Evolutionary conservation across 2,113 vertebrate genomes (phyloP).

Genomic region (Amblyornis subalaris): DNA sequence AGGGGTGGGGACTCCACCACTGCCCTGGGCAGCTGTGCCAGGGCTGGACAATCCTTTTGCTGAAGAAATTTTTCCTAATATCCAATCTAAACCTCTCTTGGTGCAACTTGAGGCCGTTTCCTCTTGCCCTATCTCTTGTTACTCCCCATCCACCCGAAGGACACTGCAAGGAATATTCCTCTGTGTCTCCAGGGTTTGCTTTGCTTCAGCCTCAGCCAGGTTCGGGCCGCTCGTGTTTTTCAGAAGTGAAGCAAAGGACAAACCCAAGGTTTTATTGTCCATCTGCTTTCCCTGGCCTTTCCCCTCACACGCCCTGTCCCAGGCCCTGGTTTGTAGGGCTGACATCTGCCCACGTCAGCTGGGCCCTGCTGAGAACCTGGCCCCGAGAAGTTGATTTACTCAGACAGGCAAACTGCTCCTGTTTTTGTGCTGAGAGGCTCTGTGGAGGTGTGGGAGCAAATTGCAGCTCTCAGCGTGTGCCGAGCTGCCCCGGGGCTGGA

Average conservation of each 20-base stretch:
- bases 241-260: background rate
- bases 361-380: conserved; percentile 26
- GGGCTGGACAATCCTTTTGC: background rate
- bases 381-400: background rate
- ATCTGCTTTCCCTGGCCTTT: background rate
- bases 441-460: conserved; percentile 11
- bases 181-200: background rate
- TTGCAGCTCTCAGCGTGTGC: background rate
- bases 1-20: background rate
- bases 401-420: conserved; percentile 1
- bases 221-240: background rate
- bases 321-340: background rate
- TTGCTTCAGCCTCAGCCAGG: background rate
- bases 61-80: background rate
- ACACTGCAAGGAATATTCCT: background rate
- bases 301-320: background rate
- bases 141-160: background rate
- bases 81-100: background rate
- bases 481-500: background rate
- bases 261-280: background rate
- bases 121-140: background rate
- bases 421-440: background rate
- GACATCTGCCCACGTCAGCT: background rate
- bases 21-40: background rate
- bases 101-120: background rate